These are phyloP conservation scores for Oceanites oceanicus DNA, from an alignment of 2,113 vertebrate genomes.

Conservation along the genomic window DNA sequence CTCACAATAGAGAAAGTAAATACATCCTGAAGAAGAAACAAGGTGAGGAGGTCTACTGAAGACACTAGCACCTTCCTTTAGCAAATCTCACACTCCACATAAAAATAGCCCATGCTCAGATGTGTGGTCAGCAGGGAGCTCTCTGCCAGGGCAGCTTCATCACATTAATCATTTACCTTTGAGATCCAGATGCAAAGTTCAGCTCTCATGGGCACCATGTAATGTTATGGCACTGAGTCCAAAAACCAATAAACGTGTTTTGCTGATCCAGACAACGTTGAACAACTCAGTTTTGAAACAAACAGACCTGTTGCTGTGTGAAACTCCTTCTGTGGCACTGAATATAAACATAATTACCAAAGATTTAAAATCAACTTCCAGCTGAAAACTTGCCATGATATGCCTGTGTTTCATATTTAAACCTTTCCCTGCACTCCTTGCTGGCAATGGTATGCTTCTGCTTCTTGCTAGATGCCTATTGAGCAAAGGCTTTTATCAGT, in stretches of 20 bases:
- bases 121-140: neutral
- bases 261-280: neutral
- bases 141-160: neutral
- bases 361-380: constrained; percentile 9
- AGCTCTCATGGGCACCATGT: neutral
- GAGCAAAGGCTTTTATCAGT: neutral
- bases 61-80: neutral
- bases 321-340: neutral
- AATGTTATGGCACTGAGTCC: neutral
- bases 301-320: neutral
- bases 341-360: neutral
- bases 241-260: neutral
- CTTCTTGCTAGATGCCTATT: neutral
- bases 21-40: neutral
- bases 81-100: neutral
- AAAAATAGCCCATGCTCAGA: neutral
- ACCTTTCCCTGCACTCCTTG: neutral
- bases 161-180: neutral
- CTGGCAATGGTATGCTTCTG: neutral
- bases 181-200: neutral
- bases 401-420: neutral
- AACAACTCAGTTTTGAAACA: neutral
- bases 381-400: neutral
- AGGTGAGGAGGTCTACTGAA: neutral
- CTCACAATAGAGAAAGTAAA: neutral